Evolutionary conservation across 1,140 invertebrate species (phyloP).

Genomic region (Diploscapter pachys): DNA sequence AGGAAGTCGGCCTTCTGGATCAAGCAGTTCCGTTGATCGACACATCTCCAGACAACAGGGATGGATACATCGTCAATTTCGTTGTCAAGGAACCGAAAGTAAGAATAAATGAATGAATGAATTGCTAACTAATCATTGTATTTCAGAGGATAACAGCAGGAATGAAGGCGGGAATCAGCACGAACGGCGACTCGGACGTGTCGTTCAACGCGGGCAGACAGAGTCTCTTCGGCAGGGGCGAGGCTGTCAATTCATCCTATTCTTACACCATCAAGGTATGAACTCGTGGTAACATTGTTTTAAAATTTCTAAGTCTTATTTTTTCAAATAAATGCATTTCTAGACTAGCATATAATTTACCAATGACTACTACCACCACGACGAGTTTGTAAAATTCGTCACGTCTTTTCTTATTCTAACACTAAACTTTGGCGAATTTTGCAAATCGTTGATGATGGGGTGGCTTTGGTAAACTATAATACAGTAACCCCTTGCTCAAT

Average conservation of each 20-base stretch:
- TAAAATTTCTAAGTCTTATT: too few species aligned
- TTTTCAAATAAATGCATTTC: too few species aligned
- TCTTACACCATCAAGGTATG: slow-evolving; percentile 44
- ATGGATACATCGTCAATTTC: slow-evolving; percentile 49
- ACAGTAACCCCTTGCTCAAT: too few species aligned
- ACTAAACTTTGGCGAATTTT: too few species aligned
- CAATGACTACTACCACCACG: too few species aligned
- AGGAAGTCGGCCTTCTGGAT: slow-evolving; percentile 54
- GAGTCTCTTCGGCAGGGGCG: slow-evolving; percentile 53
- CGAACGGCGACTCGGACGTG: slow-evolving; percentile 51
- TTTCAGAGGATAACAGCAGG: slow-evolving; percentile 11
- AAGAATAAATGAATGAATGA: neutral
- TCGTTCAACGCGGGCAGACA: slow-evolving; percentile 44
- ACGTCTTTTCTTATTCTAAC: too few species aligned
- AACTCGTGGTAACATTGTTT: too few species aligned
- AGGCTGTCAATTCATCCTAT: slow-evolving; percentile 44
- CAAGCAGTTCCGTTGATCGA: slow-evolving; percentile 49
- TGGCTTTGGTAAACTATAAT: too few species aligned
- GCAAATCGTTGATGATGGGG: too few species aligned
- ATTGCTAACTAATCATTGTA: too few species aligned
- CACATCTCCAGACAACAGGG: slow-evolving; percentile 22
- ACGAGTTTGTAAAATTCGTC: too few species aligned
- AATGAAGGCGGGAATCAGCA: slow-evolving; percentile 50
- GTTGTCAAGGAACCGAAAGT: slow-evolving; percentile 48
- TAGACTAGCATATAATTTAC: too few species aligned